Evolutionary conservation across 2,797 vertebrate species (phyloP).

Genomic region (Uromys caudimaculatus): DNA sequence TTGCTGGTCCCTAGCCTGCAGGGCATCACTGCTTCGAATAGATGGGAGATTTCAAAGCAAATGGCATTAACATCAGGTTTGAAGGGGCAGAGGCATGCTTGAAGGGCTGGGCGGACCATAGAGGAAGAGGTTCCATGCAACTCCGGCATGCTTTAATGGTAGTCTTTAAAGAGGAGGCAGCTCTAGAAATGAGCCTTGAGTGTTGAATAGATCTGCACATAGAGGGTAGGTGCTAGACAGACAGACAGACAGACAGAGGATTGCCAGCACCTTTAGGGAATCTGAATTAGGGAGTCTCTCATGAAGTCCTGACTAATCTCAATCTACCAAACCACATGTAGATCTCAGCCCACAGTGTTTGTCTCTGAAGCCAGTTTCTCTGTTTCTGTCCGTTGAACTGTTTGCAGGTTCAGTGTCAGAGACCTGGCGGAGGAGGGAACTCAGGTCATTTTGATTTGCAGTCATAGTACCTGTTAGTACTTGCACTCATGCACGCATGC

Average conservation of each 20-base stretch:
- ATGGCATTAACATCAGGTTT: not conserved
- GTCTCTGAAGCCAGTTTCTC: not conserved
- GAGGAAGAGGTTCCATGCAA: not conserved
- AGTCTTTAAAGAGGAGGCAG: not conserved
- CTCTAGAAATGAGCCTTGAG: not conserved
- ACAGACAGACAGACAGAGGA: not conserved
- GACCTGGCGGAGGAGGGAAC: not conserved
- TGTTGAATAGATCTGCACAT: not conserved
- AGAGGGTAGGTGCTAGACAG: not conserved
- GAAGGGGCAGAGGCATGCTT: not conserved
- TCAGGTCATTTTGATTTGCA: not conserved
- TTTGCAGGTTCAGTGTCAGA: not conserved
- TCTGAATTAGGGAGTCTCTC: not conserved
- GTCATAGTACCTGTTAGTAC: not conserved
- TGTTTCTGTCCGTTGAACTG: not conserved
- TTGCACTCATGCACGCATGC: not conserved
- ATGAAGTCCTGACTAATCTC: not conserved
- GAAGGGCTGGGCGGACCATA: not conserved
- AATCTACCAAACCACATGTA: not conserved
- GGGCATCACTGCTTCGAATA: not conserved
- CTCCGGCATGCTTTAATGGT: not conserved
- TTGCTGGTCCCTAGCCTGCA: not conserved
- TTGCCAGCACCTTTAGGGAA: not conserved
- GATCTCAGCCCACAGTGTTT: fast-evolving
- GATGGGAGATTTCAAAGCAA: not conserved